Evolutionary conservation across 2,113 vertebrate species (phyloP).

Genomic region (Brachypteracias leptosomus): DNA sequence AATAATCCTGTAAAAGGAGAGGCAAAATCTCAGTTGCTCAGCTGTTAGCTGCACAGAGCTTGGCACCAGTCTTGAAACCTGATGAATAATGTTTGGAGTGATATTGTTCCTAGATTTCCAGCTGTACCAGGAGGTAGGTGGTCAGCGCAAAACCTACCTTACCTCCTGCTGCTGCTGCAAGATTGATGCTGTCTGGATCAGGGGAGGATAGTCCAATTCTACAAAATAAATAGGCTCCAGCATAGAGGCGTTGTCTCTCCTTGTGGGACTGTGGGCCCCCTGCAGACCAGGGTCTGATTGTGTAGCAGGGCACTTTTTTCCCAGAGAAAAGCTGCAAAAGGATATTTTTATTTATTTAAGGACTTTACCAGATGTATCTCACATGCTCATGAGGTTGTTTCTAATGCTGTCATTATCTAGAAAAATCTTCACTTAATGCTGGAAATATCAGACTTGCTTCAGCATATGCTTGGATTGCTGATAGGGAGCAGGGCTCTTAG

Average conservation of each 20-base stretch:
- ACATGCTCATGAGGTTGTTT: not conserved
- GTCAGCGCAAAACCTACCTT: constrained; percentile 7
- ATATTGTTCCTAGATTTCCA: constrained; percentile 6
- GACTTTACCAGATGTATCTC: not conserved
- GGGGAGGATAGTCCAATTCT: not conserved
- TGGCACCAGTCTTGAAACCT: not conserved
- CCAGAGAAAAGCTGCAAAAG: not conserved
- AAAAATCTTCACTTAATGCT: not conserved
- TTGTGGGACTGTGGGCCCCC: not conserved
- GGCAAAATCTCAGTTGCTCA: not conserved
- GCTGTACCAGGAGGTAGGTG: not conserved
- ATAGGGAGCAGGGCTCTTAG: not conserved
- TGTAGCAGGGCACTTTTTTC: not conserved
- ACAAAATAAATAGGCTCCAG: not conserved
- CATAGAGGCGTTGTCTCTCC: not conserved
- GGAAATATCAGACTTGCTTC: not conserved
- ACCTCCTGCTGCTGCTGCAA: not conserved
- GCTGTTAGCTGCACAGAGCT: not conserved
- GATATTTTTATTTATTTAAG: not conserved
- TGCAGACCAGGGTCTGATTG: not conserved
- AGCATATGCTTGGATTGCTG: not conserved
- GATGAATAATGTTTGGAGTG: not conserved
- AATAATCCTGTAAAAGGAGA: constrained; percentile 19
- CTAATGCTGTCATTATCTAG: not conserved
- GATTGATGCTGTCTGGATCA: not conserved